A percentile compares a stretch with the other conserved stretches of the same genome.
Evolutionary conservation across 2,888 invertebrate species (phyloP).

Genomic region (Ochropleura leucogaster): DNA sequence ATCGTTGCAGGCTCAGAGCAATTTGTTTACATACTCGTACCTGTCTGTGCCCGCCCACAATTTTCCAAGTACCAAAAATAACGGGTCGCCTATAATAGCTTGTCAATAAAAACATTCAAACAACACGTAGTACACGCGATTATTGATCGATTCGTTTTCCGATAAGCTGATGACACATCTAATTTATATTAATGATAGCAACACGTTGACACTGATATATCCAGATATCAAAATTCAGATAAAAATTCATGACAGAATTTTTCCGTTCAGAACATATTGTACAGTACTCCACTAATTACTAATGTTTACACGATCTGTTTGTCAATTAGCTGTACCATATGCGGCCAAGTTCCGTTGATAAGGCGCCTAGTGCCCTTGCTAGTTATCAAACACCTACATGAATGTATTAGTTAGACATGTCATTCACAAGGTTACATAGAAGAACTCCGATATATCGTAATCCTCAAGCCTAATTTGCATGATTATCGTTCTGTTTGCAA

Average conservation of each 20-base stretch:
- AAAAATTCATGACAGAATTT: slow-evolving; percentile 40
- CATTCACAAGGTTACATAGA: slow-evolving; percentile 63
- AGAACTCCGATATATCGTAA: slow-evolving; percentile 52
- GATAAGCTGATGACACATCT: slow-evolving; percentile 62
- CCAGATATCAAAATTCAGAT: slow-evolving; percentile 51
- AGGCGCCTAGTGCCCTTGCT: slow-evolving; percentile 67
- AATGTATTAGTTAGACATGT: slow-evolving; percentile 68
- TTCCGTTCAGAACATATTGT: slow-evolving; percentile 40
- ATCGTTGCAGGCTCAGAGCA: neutral
- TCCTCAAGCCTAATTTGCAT: slow-evolving; percentile 73
- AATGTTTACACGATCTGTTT: slow-evolving; percentile 62
- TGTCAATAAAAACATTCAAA: slow-evolving; percentile 46
- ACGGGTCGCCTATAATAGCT: slow-evolving; percentile 28
- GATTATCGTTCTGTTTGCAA: slow-evolving; percentile 73
- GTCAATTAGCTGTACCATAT: slow-evolving; percentile 66
- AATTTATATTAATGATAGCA: slow-evolving; percentile 54
- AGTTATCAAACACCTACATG: slow-evolving; percentile 69
- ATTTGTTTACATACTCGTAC: slow-evolving; percentile 28
- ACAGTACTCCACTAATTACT: slow-evolving; percentile 45
- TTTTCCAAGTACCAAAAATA: slow-evolving; percentile 34
- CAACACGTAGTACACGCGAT: slow-evolving; percentile 38
- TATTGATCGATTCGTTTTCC: slow-evolving; percentile 54
- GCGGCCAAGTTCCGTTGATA: slow-evolving; percentile 70
- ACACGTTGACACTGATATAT: slow-evolving; percentile 49
- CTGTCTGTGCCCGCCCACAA: slow-evolving; percentile 1